Base-by-base conservation (phyloP, 2,113 vertebrate genomes). In the Mystacornis crossleyi region DNA sequence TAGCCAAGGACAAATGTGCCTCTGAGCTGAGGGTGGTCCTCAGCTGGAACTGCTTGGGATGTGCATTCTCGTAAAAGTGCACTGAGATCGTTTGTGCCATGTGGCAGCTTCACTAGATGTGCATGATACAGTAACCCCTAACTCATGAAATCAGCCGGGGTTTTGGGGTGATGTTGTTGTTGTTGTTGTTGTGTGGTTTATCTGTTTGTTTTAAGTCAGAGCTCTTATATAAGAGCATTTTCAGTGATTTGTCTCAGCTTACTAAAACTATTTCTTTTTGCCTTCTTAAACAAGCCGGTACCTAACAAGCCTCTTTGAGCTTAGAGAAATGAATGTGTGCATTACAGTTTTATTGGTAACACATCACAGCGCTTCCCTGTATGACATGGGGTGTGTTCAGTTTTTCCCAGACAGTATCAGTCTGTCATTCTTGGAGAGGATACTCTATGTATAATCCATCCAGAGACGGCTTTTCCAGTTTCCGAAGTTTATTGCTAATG, bases 401-500 rank as follows among this genome's bases (percentile, higher is more conserved):
- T 71, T 91, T 83, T 95, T 93, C 75, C 83, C 81, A 82, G 81
- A 84, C 79, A 67, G 3, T 84, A 64, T 78, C 48, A 69, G 86
- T 55, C 75, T 96, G 43, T 97, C 93, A 60, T 92, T 95, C 89
- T 92, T 96, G 97, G 97, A 97, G 93, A 95, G 91, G 88, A 85
- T 95, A 51, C n/a, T 69, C 14, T 55, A 81, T 78, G 65, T 83
- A 61, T 91, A 95, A 72, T 88, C 66, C 33, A 71, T 94, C 86
- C 94, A 83, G 36, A 97, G 93, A 85, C 43, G 7, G 73, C 90
- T 90, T 92, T 96, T 92, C 89, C 84, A 82, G 81, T 97, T 97
- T 96, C 94, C 70, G 54, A 83, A 97, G 90, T 90, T 97, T 92
- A 93, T 93, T 96, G 96, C 97, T 97, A 96, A 97, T 97, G 95